phyloP scores from a whole-genome alignment of 2,113 vertebrate genomes.

The Gallinago paraguaiae region DNA sequence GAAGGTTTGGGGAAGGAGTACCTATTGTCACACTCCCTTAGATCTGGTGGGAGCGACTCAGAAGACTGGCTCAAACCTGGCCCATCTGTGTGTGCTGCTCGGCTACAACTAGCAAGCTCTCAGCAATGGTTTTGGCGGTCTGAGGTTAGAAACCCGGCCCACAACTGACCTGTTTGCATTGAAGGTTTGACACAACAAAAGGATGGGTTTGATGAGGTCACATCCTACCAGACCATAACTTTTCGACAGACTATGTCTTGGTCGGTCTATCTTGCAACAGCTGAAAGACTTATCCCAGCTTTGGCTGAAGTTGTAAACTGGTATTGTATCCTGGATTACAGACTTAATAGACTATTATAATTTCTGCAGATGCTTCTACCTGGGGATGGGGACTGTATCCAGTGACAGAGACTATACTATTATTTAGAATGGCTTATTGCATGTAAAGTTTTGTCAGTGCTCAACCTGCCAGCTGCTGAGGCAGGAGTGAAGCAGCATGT shows the following conservation, averaged over 20 bases:
- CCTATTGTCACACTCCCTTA: rapidly evolving
- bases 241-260: not conserved
- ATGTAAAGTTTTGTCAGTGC: not conserved
- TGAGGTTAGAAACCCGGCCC: not conserved
- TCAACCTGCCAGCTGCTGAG: not conserved
- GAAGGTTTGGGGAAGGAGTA: not conserved
- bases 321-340: not conserved
- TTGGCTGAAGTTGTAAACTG: not conserved
- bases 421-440: not conserved
- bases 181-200: not conserved
- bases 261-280: rapidly evolving
- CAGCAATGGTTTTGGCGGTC: not conserved
- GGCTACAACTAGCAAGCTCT: not conserved
- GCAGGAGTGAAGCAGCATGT: not conserved
- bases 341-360: not conserved
- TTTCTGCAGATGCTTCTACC: not conserved
- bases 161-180: not conserved
- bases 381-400: no score
- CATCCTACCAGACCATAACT: rapidly evolving
- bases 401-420: not conserved
- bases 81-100: rapidly evolving
- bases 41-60: not conserved
- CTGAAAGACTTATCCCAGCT: not conserved
- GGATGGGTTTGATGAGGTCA: not conserved
- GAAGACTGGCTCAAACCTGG: not conserved